Base-by-base conservation (phyloP, 2,797 vertebrate species). In the Gephyroberyx darwinii region DNA sequence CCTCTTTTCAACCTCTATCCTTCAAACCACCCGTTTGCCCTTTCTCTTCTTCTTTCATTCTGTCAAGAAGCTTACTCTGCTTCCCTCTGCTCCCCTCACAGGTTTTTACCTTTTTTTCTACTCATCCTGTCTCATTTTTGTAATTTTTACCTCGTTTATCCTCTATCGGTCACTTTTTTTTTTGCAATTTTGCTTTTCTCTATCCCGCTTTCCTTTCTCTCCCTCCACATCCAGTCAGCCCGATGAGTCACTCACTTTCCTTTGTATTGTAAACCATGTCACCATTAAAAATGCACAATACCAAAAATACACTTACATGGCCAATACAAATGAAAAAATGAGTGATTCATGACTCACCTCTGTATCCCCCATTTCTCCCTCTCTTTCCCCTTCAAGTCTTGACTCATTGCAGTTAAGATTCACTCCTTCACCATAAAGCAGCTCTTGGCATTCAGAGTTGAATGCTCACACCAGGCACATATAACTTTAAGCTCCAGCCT, bases 371-470 rank as follows among this genome's bases (percentile, higher is more conserved):
- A 30, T 6, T 52, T 54, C 64, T 59, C 47, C 31, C 35, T 22
- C 22, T 41, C 39, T 51, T 16, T 37, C 17, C 41, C 37, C n/a
- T n/a, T 16, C 17, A 7, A 17, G 45, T 45, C 39, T 61, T 57
- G 5, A 50, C 35, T 53, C 37, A 64, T 17, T 37, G 35, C 61
- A 39, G 56, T 7, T 43, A 47, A 58, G 41, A 51, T 53, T 56
- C 30, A 20, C 19, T 73, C 51, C n/a, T 50, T 51, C 43, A 8
- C 75, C 65, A 82, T 82, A 71, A 70, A 69, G 52, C 31, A 39
- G 48, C 69, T 59, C 55, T 61, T 17, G 0, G 54, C 51, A 56
- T 70, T 74, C 50, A n/a, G 17, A 71, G 50, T 57, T 53, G 35
- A 73, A 61, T 17, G 39, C 66, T 62, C 67, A 68, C 82, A 55